A percentile compares a stretch with the other conserved stretches of the same genome.
Evolutionary conservation across 2,113 vertebrate species (phyloP).

Genomic region (Corapipo altera): DNA sequence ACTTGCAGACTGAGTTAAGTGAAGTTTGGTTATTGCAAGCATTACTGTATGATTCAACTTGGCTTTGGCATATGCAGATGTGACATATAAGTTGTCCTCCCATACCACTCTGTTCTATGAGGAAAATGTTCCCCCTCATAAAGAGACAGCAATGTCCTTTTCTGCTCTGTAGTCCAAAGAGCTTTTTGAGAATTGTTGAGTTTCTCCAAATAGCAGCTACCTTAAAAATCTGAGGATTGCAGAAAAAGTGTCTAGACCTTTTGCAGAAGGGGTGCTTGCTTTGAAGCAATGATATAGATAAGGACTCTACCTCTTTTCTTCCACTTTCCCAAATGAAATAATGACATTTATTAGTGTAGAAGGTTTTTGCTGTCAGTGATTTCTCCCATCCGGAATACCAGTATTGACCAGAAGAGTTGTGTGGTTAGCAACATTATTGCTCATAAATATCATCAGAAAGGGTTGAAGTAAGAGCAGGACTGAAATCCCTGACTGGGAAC

Average conservation of each 20-base stretch:
- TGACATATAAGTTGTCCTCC: rapidly evolving
- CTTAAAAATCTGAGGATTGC: neutral
- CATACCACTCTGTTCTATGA: neutral
- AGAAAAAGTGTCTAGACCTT: neutral
- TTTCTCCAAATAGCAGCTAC: neutral
- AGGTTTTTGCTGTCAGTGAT: neutral
- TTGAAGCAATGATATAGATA: neutral
- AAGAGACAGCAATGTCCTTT: neutral
- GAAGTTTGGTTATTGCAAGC: neutral
- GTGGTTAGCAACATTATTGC: neutral
- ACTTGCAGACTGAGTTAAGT: neutral
- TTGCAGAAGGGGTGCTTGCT: neutral
- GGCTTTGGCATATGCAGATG: neutral
- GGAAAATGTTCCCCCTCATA: neutral
- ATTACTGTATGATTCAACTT: neutral
- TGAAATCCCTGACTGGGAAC: neutral
- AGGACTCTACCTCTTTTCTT: neutral
- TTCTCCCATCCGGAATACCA: neutral
- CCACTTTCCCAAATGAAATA: neutral
- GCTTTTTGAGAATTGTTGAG: neutral
- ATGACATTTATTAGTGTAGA: neutral
- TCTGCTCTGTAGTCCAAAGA: neutral
- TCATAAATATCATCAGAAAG: neutral
- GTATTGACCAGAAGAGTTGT: neutral
- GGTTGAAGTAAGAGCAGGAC: neutral